Evolutionary conservation across 2,888 invertebrate species (phyloP), one percentile per base, ranked within the genome.

Genomic region (Erebia ligea): DNA sequence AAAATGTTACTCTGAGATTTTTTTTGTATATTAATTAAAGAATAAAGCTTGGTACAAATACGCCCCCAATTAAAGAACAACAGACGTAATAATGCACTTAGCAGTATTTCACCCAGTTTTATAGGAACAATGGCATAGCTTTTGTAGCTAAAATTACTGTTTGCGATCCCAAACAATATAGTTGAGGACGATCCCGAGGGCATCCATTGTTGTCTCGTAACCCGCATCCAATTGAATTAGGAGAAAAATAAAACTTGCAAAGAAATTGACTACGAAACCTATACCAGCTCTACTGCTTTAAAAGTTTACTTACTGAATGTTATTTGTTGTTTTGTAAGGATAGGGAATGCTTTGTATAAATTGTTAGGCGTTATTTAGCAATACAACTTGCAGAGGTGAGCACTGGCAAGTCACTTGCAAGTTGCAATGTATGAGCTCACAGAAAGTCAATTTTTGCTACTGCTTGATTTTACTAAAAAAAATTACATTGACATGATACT

Each of bases 161-260:
- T 76, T 67, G 68, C 73, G 72, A 71, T 75, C 71, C 73, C 69
- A 71, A 74, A 76, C 72, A 71, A 71, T 75, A 75, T 72, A 73
- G 73, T 63, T 68, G 67, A 61, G 69, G 69, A 59, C 65, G 68
- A 50, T 65, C 76, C 71, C 75, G 54, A 45, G 72, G 73, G 73
- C 67, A 70, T 71, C 73, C 63, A 75, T 75, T 73, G 73, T 73
- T 73, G 75, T 73, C 73, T 70, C 67, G 69, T 71, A 68, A 67
- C 75, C 73, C 73, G 74, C 71, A 75, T 73, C 69, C 73, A 72
- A 75, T 76, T 75, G 73, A 76, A 76, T 76, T 75, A 73, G 69
- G 70, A 68, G 67, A 68, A 73, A 75, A 73, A 75, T 76, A 72
- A 76, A 76, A 75, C 71, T 73, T 71, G 63, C 68, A 69, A 73